These are phyloP conservation scores for Parapristionchus giblindavisi DNA, from an alignment of 2,888 invertebrate genomes.

Conservation along the genomic window DNA sequence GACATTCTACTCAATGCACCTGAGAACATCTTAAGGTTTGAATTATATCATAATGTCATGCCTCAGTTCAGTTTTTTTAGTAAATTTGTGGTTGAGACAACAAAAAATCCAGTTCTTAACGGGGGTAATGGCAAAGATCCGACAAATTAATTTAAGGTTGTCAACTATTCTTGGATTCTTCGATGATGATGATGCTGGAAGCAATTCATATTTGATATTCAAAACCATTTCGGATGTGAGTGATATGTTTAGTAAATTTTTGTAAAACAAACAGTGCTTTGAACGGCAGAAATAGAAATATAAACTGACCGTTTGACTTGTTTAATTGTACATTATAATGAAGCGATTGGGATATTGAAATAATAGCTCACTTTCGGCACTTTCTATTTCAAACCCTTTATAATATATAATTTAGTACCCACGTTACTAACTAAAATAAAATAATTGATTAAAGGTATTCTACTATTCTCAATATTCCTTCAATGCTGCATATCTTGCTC, in stretches of 20 bases:
- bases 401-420: too few relatives aligned
- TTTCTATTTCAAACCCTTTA: too few relatives aligned
- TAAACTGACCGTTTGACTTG: too few relatives aligned
- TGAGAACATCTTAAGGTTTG: slow-evolving; percentile 32
- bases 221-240: slow-evolving; percentile 38
- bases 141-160: too few relatives aligned
- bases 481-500: slow-evolving; percentile 50
- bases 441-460: slow-evolving; percentile 40
- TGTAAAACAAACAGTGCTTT: slow-evolving; percentile 5
- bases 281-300: too few relatives aligned
- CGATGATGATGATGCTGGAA: slow-evolving; percentile 1
- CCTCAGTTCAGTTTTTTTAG: not conserved
- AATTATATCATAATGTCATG: not conserved
- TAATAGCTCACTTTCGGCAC: too few relatives aligned
- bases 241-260: slow-evolving; percentile 10
- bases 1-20: slow-evolving; percentile 39
- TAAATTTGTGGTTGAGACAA: too few relatives aligned
- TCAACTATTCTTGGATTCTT: slow-evolving; percentile 33
- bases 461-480: slow-evolving; percentile 53
- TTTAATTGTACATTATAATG: not conserved
- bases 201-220: slow-evolving; percentile 23
- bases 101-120: too few relatives aligned
- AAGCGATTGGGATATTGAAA: not conserved
- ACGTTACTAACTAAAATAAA: not conserved
- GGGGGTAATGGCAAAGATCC: too few relatives aligned